phyloP scores from a whole-genome alignment of 2,113 vertebrate genomes.

The Pangasianodon gigas region DNA sequence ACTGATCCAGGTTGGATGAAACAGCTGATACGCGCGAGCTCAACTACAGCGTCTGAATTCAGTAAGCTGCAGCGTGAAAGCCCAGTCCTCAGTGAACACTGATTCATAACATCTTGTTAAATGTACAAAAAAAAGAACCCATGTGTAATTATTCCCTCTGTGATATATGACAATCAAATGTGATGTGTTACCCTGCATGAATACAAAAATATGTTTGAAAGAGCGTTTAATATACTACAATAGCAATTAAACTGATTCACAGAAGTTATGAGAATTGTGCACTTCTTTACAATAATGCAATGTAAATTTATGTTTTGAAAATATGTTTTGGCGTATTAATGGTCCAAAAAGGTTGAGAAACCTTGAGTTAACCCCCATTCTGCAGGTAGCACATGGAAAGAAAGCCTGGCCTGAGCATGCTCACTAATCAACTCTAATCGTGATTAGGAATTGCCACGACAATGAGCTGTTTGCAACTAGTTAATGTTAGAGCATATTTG shows the following conservation, averaged over 20 bases:
- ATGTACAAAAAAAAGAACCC: not conserved
- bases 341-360: not conserved
- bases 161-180: not conserved
- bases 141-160: not conserved
- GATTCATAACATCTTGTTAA: not conserved
- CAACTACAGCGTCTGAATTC: not conserved
- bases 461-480: not conserved
- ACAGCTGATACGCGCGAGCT: not conserved
- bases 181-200: not conserved
- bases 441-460: not conserved
- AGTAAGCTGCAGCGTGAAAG: not conserved
- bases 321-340: not conserved
- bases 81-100: not conserved
- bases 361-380: not conserved
- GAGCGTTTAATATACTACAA: not conserved
- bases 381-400: not conserved
- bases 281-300: not conserved
- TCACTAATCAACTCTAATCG: slow-evolving; percentile 28
- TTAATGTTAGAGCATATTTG: not conserved
- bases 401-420: not conserved
- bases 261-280: not conserved
- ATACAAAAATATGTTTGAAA: not conserved
- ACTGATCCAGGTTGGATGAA: not conserved
- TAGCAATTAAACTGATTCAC: not conserved
- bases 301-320: not conserved